These are phyloP conservation scores for Eulemur rubriventer DNA, from an alignment of 2,797 vertebrate genomes.

Conservation along the genomic window DNA sequence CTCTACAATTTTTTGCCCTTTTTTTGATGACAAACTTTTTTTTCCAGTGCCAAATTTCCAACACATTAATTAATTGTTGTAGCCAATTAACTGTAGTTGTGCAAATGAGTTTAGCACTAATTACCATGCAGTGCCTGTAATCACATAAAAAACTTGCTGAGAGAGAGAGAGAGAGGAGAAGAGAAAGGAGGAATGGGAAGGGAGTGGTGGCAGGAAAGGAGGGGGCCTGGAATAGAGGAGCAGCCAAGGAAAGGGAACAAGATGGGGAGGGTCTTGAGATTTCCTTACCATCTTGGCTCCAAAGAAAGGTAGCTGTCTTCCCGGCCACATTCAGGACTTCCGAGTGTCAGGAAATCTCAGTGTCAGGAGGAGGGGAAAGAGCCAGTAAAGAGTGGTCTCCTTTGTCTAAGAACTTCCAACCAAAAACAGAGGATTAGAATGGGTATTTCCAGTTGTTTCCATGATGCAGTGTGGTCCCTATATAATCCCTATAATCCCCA, in stretches of 20 bases:
- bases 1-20: conserved; percentile 69
- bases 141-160: conserved; percentile 90
- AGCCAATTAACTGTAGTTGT: conserved; percentile 99
- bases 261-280: neutral
- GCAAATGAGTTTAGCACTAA: conserved; percentile 99
- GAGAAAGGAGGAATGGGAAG: conserved; percentile 43
- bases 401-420: conserved; percentile 48
- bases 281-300: conserved; percentile 3
- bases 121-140: conserved; percentile 96
- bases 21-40: conserved; percentile 86
- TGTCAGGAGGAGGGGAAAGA: neutral
- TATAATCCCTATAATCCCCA: neutral
- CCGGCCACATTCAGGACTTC: neutral
- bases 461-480: neutral
- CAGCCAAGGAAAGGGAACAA: neutral
- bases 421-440: neutral
- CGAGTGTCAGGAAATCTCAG: neutral
- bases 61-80: conserved; percentile 99
- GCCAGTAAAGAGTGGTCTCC: neutral
- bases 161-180: conserved; percentile 73
- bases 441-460: neutral
- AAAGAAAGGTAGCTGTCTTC: neutral
- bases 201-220: conserved; percentile 37
- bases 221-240: neutral
- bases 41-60: conserved; percentile 97